These are phyloP conservation scores for Numenius phaeopus DNA, from an alignment of 2,797 vertebrate species.

Conservation along the genomic window DNA sequence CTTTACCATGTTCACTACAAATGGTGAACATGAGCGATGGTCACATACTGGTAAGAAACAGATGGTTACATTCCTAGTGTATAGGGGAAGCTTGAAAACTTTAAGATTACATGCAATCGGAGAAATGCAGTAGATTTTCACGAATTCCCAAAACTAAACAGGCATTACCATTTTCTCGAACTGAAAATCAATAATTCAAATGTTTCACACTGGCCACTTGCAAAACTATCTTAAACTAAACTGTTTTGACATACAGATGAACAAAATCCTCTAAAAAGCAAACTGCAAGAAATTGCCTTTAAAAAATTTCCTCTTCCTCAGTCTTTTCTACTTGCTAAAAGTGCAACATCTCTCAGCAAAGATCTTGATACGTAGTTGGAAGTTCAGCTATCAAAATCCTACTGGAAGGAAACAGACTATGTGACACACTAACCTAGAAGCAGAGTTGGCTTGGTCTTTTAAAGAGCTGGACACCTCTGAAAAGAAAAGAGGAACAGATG, in stretches of 20 bases:
- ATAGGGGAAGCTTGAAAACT: not conserved
- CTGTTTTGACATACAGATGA: not conserved
- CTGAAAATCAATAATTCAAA: not conserved
- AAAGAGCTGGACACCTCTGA: slow-evolving; percentile 28
- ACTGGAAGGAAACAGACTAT: not conserved
- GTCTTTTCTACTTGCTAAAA: not conserved
- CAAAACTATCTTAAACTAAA: not conserved
- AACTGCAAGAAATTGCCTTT: not conserved
- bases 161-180: not conserved
- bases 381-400: not conserved
- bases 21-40: accelerated
- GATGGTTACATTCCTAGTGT: not conserved
- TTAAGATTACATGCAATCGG: not conserved
- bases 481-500: slow-evolving; percentile 57
- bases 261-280: not conserved
- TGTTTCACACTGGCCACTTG: not conserved
- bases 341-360: not conserved
- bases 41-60: not conserved
- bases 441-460: slow-evolving; percentile 44
- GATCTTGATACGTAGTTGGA: not conserved
- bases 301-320: not conserved
- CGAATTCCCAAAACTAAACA: not conserved
- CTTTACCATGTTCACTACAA: not conserved
- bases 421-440: slow-evolving; percentile 39
- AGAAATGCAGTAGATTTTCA: not conserved